Percentiles rank a stretch among this genome's conserved stretches.
These are phyloP conservation scores for Callospermophilus lateralis DNA, from an alignment of 2,113 vertebrate species.

Conservation along the genomic window DNA sequence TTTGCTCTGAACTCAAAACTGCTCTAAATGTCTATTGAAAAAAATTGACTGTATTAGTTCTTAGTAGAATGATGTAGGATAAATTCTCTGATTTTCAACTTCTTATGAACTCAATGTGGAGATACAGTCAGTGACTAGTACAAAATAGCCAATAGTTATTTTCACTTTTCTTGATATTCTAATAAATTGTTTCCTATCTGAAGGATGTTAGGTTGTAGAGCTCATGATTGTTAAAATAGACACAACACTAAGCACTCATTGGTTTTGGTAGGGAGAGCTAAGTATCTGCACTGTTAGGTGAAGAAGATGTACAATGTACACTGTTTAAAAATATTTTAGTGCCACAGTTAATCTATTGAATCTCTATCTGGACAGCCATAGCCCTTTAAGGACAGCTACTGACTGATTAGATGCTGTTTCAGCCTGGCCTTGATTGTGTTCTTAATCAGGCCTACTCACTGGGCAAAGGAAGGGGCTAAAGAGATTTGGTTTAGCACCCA, in stretches of 20 bases:
- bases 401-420: slow-evolving; percentile 53
- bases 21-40: neutral
- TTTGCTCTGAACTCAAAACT: neutral
- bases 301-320: neutral
- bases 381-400: slow-evolving; percentile 19
- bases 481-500: neutral
- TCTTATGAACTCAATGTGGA: neutral
- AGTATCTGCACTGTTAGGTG: neutral
- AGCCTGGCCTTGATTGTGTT: slow-evolving; percentile 22
- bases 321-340: neutral
- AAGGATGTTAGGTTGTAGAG: neutral
- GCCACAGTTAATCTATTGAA: slow-evolving; percentile 55
- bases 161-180: neutral
- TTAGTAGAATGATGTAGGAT: neutral
- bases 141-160: neutral
- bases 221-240: neutral
- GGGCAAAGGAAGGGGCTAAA: neutral
- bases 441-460: slow-evolving; percentile 29
- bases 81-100: neutral
- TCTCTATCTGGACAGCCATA: neutral
- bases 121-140: neutral
- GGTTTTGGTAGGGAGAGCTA: neutral
- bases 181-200: neutral
- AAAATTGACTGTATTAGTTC: neutral
- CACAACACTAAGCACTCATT: neutral